phyloP scores from a whole-genome alignment of 2,113 vertebrate genomes.

The Cryptoleucopteryx plumbea region DNA sequence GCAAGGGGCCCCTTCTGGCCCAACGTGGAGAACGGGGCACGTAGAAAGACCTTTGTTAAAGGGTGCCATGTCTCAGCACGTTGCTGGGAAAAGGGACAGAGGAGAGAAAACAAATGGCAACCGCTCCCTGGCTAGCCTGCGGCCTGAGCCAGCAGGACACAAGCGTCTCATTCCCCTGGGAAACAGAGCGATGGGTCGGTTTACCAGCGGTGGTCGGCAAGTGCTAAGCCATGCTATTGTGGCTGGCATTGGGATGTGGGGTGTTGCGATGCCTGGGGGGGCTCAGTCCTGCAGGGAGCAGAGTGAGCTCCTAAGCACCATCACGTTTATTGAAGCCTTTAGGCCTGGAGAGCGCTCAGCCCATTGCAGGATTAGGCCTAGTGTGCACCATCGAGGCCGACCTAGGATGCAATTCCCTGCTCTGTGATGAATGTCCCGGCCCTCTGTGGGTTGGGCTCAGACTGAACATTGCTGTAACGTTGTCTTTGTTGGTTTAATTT shows the following conservation, averaged over 20 bases:
- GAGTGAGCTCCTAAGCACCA: neutral
- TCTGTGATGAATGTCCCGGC: neutral
- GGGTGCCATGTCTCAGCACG: neutral
- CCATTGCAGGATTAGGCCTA: neutral
- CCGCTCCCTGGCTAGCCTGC: neutral
- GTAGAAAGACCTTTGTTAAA: neutral
- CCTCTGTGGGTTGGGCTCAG: neutral
- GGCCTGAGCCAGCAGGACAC: neutral
- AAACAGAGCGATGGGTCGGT: neutral
- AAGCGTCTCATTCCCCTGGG: neutral
- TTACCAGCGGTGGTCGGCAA: neutral
- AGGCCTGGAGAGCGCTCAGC: neutral
- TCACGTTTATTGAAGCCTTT: neutral
- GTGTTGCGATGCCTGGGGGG: neutral
- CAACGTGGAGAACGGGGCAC: neutral
- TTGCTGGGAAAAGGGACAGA: neutral
- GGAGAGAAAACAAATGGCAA: neutral
- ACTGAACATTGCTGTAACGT: neutral
- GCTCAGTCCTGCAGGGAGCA: neutral
- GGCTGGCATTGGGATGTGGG: neutral
- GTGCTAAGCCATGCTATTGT: neutral
- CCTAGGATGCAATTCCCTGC: neutral
- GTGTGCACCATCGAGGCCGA: accelerated
- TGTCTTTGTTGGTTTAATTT: slow-evolving; percentile 10
- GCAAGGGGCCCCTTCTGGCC: neutral